Conservation (phyloP, 2,888 invertebrate genomes). For the Dorcus hopei region DNA sequence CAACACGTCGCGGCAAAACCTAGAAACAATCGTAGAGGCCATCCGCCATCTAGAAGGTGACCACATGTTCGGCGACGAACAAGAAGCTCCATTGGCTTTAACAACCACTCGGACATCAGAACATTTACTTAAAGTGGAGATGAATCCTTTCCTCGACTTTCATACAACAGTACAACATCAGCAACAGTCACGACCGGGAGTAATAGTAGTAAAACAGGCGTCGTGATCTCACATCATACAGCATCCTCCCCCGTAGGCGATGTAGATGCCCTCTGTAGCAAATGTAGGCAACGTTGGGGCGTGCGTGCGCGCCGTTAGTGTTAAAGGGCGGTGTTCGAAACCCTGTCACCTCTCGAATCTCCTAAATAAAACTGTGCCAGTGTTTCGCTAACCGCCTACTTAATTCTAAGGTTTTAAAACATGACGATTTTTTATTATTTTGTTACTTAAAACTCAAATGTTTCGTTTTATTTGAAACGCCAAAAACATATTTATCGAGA, state of each 20-base stretch:
- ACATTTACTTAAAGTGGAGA: constrained; percentile 54
- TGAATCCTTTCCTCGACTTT: constrained; percentile 63
- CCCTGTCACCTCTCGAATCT: constrained; percentile 15
- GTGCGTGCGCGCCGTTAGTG: constrained; percentile 22
- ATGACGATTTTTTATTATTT: constrained; percentile 43
- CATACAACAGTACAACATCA: constrained; percentile 49
- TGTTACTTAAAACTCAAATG: constrained; percentile 48
- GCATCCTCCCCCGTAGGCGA: constrained; percentile 30
- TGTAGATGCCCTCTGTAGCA: constrained; percentile 21
- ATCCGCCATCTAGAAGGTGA: constrained; percentile 97
- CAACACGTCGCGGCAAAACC: constrained; percentile 85
- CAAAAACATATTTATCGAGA: constrained; percentile 49
- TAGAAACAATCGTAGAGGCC: constrained; percentile 98
- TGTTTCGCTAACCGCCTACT: neutral
- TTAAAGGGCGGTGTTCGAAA: constrained; percentile 8
- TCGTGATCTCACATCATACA: constrained; percentile 63
- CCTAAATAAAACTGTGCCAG: constrained; percentile 7
- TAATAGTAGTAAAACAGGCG: constrained; percentile 83
- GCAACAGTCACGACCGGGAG: constrained; percentile 74
- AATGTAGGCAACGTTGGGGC: constrained; percentile 24
- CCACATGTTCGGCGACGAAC: constrained; percentile 79
- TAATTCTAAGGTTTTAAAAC: constrained; percentile 29
- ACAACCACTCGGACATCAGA: constrained; percentile 46
- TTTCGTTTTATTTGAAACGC: constrained; percentile 49
- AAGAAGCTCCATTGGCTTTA: constrained; percentile 59